Evolutionary conservation across 2,888 invertebrate genomes (phyloP).

Genomic region (Drosophila setosimentum): DNA sequence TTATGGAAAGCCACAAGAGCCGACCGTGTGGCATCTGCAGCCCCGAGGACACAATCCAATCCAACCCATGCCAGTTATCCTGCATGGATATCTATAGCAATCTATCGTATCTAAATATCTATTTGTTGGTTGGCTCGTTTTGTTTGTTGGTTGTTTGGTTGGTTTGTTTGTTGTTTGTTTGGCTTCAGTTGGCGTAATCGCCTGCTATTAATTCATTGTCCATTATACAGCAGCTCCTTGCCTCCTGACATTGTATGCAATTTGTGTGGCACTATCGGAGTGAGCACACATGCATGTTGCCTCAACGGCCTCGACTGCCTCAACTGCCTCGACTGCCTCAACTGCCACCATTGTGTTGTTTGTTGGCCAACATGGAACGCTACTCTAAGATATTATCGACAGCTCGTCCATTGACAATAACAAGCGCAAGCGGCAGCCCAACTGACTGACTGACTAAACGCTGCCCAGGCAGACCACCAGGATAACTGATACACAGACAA

Average conservation of each 20-base stretch:
- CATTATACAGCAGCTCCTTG: constrained; percentile 71
- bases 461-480: constrained; percentile 17
- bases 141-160: constrained; percentile 19
- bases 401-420: constrained; percentile 68
- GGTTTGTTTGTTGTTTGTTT: constrained; percentile 37
- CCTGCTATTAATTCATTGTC: constrained; percentile 80
- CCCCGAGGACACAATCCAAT: constrained; percentile 32
- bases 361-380: constrained; percentile 67
- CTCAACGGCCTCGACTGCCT: constrained; percentile 30
- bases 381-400: constrained; percentile 79
- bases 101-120: constrained; percentile 60
- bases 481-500: background rate
- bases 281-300: constrained; percentile 45
- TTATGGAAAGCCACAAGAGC: constrained; percentile 57
- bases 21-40: constrained; percentile 65
- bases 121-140: constrained; percentile 44
- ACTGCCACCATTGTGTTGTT: constrained; percentile 63
- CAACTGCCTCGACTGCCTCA: constrained; percentile 12
- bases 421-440: constrained; percentile 42
- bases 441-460: constrained; percentile 29
- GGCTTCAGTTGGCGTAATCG: constrained; percentile 64
- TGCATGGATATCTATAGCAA: constrained; percentile 20
- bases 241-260: constrained; percentile 78
- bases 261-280: constrained; percentile 63
- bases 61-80: constrained; percentile 16